These are phyloP conservation scores for Heliconius congener DNA, from an alignment of 1,140 invertebrate genomes.

Conservation along the genomic window DNA sequence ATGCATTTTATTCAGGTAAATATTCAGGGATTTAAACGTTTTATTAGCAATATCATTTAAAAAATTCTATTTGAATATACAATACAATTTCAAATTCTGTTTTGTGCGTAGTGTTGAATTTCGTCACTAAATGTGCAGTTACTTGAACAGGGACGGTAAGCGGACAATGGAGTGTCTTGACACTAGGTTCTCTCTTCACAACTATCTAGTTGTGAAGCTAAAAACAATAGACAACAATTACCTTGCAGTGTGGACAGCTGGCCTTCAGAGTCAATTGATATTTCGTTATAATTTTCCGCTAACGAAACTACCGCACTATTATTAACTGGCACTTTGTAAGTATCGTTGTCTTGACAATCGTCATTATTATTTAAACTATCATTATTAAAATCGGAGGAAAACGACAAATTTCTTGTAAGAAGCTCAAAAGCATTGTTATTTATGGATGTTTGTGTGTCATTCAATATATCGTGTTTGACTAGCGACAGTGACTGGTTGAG, in stretches of 20 bases:
- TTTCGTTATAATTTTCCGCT: constrained; percentile 78
- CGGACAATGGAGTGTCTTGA: neutral
- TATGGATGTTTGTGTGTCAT: constrained; percentile 48
- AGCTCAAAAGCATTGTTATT: constrained; percentile 76
- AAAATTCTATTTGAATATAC: too few species aligned
- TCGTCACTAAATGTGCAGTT: too few species aligned
- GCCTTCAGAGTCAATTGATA: constrained; percentile 74
- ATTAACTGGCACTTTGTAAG: constrained; percentile 82
- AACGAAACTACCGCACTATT: constrained; percentile 71
- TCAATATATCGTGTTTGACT: constrained; percentile 72
- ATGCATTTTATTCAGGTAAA: too few species aligned
- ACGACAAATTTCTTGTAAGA: constrained; percentile 75
- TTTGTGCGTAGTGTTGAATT: too few species aligned
- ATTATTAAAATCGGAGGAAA: constrained; percentile 77
- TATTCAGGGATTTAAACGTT: too few species aligned
- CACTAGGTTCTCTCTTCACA: neutral
- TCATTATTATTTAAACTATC: constrained; percentile 74
- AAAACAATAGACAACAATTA: constrained; percentile 34
- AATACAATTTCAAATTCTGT: too few species aligned
- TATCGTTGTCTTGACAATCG: constrained; percentile 60
- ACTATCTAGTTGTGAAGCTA: neutral
- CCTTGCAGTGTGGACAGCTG: constrained; percentile 77
- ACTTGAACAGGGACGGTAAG: too few species aligned
- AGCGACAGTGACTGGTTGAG: constrained; percentile 68
- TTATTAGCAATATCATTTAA: too few species aligned